Evolutionary conservation across 2,113 vertebrate genomes (phyloP), one percentile per base, ranked within the genome.

Genomic region (Manacus vitellinus): DNA sequence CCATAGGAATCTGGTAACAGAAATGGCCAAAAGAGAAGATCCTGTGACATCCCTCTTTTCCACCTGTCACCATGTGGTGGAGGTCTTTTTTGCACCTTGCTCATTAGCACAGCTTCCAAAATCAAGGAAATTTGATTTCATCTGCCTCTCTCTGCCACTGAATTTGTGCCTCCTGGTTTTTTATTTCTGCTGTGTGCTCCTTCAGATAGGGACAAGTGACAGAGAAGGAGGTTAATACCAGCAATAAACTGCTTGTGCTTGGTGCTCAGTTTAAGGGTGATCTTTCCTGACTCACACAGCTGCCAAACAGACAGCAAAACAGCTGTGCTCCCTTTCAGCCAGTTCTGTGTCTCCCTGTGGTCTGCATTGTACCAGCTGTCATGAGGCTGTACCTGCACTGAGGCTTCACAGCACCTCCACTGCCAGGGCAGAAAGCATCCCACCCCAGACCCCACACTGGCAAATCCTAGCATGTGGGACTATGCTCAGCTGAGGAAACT

Each of bases 11-110:
- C 51, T 10, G 3, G 4, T 70, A 73, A 49, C 8, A 86, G 54
- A 68, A 76, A 75, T 20, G 37, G 11, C 24, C 6, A 12, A 68
- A 83, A 49, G 6, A 68, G 21, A 25, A 61, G 41, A 66, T 94
- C n/a, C 51, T 79, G 44, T 70, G 68, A 80, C 41, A 56, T 54
- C 31, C 35, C 20, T 88, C 15, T 21, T 92, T 92, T 82, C 16
- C 30, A 35, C 18, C 8, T 0, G 0, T 10, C 24, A 30, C 44
- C 4, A 1, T 31, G 54, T 1, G 7, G 28, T 61, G n/a, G 27
- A 72, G 33, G 22, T 19, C 12, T 62, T 81, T 43, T 51, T 46
- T 85, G 25, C 52, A 49, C 17, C n/a, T 66, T 23, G 12, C 41
- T 77, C 37, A 23, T 31, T 59, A 49, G 30, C 23, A 85, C 35